Evolutionary conservation across 2,888 invertebrate species (phyloP), one percentile per base, ranked within the genome.

Genomic region (Gandaritis pyraliata): DNA sequence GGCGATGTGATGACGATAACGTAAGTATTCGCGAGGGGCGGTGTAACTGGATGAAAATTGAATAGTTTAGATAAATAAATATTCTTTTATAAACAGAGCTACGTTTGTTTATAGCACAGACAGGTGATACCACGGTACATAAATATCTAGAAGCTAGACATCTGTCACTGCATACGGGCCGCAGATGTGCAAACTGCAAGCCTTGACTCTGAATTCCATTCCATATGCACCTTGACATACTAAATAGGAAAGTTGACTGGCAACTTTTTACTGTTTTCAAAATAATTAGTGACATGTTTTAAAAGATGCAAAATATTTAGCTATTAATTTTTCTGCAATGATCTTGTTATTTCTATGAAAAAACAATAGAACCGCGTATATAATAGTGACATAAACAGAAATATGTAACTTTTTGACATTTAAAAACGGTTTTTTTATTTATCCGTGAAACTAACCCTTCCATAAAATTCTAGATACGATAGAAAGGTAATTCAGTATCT

Each of bases 1-100:
- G 65, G 48, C 76, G 80, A 75, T 78, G 78, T 86, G 85, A 82
- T 83, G 86, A 82, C 86, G 90, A 89, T 90, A 90, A 82, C 66
- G 53, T 60, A 59, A 56, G 62, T 64, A 54, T 58, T 66, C 62
- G 68, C 72, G 68, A 75, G 73, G 71, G 75, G 75, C 76, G 75
- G 76, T 73, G 56, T 49, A 48, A 39, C 36, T 30, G 15, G 13
- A 11, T 66, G 56, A 39, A 48, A 61, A 50, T 38, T 58, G 8
- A 16, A 50, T 56, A 46, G 50, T 41, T 60, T 54, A 23, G 23
- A 23, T 23, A 23, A 23, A 23, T 5, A 23, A 23, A 23, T 23
- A 23, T 2, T 2, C 6, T 23, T 23, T 23, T 23, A 1, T 4
- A 23, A 23, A 23, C 23, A 6, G 23, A 23, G 1, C 23, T 23